Evolutionary conservation across 2,113 vertebrate species (phyloP), one percentile per base, ranked within the genome.

Genomic region (Dunckerocampus dactyliophorus): DNA sequence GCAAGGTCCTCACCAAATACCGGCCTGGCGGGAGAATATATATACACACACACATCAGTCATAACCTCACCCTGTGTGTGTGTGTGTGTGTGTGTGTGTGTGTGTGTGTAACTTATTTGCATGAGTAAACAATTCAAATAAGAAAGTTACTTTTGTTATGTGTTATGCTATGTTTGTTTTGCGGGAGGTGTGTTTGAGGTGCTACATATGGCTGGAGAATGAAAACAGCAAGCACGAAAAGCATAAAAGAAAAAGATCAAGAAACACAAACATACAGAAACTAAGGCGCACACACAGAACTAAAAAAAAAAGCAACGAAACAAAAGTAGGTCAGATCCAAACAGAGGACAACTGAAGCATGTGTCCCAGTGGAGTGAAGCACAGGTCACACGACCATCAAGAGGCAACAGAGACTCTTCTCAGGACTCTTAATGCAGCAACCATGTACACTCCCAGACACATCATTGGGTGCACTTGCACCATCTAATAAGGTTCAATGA

Each of bases 1-100:
- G 94, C 93, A 90, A 94, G 92, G 88, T 99, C 97, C 92, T 99
- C 97, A 93, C 88, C 95, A 94, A 98, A 98, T 90, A 93, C 92
- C 86, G 91, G 92, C 95, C 97, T 99, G 96, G 93, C 93, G 94
- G 95, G 93, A 94, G 92, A 95, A 91, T 77, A 89, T 76, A 76
- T 34, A 94, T 87, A 93, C 93, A 93, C 89, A 83, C 92, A 93
- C 91, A 72, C 71, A 77, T 77, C 76, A 82, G 67, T 80, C 75
- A 74, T 58, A 75, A 64, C 71, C 69, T 66, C 75, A 62, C 46
- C 68, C 67, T 65, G 45, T 48, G 59, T 77, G 76, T 17, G 21
- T 85, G 88, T 73, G 59, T 21, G 61, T 48, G 39, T 43, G 11
- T 43, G 45, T 48, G 59, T 77, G 76, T 17, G 21, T 85, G 88